Evolutionary conservation across 2,888 invertebrate genomes (phyloP).

Genomic region (Labia minor): DNA sequence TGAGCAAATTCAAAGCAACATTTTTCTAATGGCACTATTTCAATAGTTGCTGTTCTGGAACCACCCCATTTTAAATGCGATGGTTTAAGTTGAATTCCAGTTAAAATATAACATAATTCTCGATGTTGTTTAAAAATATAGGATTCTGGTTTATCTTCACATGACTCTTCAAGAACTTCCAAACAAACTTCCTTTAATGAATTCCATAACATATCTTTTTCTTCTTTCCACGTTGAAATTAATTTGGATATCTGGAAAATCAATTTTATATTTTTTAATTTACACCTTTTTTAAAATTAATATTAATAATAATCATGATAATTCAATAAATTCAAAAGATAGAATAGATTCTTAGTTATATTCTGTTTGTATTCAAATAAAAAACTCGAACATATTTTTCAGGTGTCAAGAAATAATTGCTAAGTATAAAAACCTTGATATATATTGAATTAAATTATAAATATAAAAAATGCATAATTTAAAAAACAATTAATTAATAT

Average conservation of each 20-base stretch:
- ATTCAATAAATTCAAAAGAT: no score
- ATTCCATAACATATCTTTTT: background rate
- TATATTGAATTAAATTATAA: no score
- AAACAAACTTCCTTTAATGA: background rate
- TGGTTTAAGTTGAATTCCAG: background rate
- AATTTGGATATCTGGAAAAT: background rate
- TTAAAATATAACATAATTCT: background rate
- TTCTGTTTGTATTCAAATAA: no score
- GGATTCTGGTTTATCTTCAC: background rate
- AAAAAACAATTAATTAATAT: no score
- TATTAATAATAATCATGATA: no score
- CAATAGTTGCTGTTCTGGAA: background rate
- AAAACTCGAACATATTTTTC: no score
- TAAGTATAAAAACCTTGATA: no score
- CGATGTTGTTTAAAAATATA: background rate
- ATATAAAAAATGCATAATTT: no score
- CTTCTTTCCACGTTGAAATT: background rate
- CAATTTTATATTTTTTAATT: background rate
- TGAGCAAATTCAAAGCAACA: background rate
- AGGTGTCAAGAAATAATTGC: no score
- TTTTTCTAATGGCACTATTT: background rate
- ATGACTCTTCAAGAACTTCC: background rate
- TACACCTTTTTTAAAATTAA: background rate
- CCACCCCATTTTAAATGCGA: background rate
- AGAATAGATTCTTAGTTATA: no score